phyloP scores from a whole-genome alignment of 2,113 vertebrate species.

The Gambusia affinis region DNA sequence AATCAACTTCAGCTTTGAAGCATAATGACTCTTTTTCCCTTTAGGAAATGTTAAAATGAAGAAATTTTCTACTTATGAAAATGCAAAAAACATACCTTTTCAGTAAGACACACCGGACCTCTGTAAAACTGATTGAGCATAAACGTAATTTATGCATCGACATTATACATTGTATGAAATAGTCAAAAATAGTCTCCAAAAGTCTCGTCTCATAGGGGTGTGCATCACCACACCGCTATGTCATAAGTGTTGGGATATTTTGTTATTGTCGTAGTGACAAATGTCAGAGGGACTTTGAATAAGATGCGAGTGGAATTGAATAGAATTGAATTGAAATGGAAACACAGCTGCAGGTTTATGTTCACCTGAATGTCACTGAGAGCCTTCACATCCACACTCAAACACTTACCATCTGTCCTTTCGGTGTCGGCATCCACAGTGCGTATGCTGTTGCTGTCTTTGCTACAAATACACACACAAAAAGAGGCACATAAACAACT shows the following conservation, averaged over 20 bases:
- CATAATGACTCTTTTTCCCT: too few relatives aligned
- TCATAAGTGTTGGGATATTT: not conserved
- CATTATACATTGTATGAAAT: too few relatives aligned
- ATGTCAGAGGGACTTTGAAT: not conserved
- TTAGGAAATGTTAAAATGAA: too few relatives aligned
- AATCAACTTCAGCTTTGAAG: too few relatives aligned
- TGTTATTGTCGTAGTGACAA: not conserved
- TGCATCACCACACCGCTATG: not conserved
- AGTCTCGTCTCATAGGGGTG: not conserved
- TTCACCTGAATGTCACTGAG: conserved; percentile 28
- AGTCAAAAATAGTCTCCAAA: not conserved
- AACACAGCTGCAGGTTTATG: conserved; percentile 18
- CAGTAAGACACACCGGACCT: too few relatives aligned
- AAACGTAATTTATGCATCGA: too few relatives aligned
- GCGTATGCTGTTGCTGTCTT: conserved; percentile 22
- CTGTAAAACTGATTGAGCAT: too few relatives aligned
- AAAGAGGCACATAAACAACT: conserved; percentile 64
- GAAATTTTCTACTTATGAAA: too few relatives aligned
- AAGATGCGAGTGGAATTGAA: not conserved
- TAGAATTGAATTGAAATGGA: not conserved
- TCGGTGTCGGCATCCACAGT: not conserved
- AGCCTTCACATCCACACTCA: not conserved
- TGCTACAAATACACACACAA: conserved; percentile 28
- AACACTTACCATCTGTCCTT: conserved; percentile 1
- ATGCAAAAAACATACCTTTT: too few relatives aligned